These are phyloP conservation scores for Drosophila imparisetae DNA, from an alignment of 2,888 invertebrate species.

Conservation along the genomic window DNA sequence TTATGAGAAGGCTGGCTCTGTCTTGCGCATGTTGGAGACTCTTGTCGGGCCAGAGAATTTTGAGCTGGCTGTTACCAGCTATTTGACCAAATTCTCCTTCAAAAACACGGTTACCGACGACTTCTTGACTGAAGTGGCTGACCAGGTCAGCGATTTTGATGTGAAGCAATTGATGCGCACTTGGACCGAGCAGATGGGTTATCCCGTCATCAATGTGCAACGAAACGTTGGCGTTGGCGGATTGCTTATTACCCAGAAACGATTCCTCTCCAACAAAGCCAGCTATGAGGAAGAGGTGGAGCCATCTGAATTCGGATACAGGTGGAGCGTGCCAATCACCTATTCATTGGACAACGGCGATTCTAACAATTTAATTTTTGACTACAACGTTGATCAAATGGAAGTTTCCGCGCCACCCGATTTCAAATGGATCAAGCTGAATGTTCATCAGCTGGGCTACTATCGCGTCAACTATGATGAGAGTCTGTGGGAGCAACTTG, in stretches of 20 bases:
- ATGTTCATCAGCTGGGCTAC: conserved; percentile 92
- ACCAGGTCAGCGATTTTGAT: conserved; percentile 85
- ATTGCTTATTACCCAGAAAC: conserved; percentile 88
- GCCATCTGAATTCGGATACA: conserved; percentile 86
- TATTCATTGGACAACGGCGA: conserved; percentile 86
- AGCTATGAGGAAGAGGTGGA: conserved; percentile 84
- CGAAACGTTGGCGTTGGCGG: conserved; percentile 78
- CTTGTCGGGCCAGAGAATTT: conserved; percentile 90
- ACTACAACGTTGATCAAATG: conserved; percentile 39
- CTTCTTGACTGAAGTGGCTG: conserved; percentile 86
- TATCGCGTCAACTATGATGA: conserved; percentile 93
- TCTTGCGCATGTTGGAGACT: conserved; percentile 94
- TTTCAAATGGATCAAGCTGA: conserved; percentile 91
- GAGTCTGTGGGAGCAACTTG: conserved; percentile 87
- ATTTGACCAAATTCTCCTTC: conserved; percentile 89
- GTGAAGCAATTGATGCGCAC: conserved; percentile 90
- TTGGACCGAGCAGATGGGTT: conserved; percentile 95
- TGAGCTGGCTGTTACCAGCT: conserved; percentile 89
- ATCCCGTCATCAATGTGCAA: conserved; percentile 89
- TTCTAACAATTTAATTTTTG: conserved; percentile 75
- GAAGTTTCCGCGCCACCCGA: conserved; percentile 78
- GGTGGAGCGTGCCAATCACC: conserved; percentile 93
- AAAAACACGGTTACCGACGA: conserved; percentile 92
- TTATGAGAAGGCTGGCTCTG: conserved; percentile 94
- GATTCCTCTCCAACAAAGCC: conserved; percentile 90